Evolutionary conservation across 1,140 invertebrate genomes (phyloP), one percentile per base, ranked within the genome.

Genomic region (Orius insidiosus): DNA sequence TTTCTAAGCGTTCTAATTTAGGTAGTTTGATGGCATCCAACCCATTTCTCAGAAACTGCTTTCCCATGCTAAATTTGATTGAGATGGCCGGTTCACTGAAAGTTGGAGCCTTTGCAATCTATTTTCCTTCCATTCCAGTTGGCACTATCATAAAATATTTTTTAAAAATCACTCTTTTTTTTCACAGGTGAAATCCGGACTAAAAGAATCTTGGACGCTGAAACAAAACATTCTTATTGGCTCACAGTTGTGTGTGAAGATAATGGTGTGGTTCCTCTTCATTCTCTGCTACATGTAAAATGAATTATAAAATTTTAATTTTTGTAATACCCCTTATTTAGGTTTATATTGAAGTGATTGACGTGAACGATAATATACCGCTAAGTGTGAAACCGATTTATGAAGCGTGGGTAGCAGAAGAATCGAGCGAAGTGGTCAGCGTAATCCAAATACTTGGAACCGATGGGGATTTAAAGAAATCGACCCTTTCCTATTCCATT

Each of bases 231-330:
- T 11, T 78, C 81, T 59, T 96, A 92, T 63, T 98, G 93, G 93
- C 64, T 97, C 31, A 93, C 88, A 1, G 74, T 97, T 33, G 83
- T 82, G 58, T 92, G 90, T 1, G 76, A 86, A 58, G 92, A 96
- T 64, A 75, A 81, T 50, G 88, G 84, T 1, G 75, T 92, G 8
- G 84, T 89, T 14, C 86, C 88, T 2, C 65, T 86, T 2, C 79
- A 78, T 58, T 73, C 82, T 24, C 83, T 80, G 56, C 67, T 86
- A 13, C 75, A 87, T 69, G 82, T 85, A n/a, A n/a, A n/a, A 65
- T n/a, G n/a, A n/a, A n/a, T n/a, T n/a, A n/a, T n/a, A n/a, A n/a
- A n/a, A n/a, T n/a, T n/a, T n/a, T n/a, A n/a, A n/a, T n/a, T n/a
- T n/a, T n/a, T n/a, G n/a, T n/a, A n/a, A n/a, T n/a, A n/a, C n/a